Conservation (phyloP, 2,113 vertebrate species). For the Gallinago media region DNA sequence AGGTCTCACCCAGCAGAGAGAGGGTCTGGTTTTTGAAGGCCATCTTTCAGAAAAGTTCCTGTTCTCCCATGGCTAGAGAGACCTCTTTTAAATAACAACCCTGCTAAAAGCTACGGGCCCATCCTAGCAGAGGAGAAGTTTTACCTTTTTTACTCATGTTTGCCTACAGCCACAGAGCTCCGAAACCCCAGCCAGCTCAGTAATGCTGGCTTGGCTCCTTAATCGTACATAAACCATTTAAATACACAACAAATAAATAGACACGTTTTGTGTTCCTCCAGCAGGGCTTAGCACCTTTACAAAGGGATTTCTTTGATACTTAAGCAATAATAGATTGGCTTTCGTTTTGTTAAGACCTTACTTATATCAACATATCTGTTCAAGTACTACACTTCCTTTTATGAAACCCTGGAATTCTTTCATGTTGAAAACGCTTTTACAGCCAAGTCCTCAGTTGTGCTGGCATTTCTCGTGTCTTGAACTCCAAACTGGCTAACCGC, state of each 20-base stretch:
- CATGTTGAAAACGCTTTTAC: slow-evolving; percentile 84
- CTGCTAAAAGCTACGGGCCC: background rate
- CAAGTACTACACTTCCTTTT: slow-evolving; percentile 86
- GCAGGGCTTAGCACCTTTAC: slow-evolving; percentile 57
- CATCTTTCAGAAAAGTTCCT: background rate
- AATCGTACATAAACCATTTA: slow-evolving; percentile 24
- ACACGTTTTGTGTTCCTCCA: slow-evolving; percentile 13
- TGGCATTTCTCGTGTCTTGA: slow-evolving; percentile 66
- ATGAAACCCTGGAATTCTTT: slow-evolving; percentile 87
- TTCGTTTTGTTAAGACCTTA: slow-evolving; percentile 44
- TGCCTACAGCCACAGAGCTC: background rate
- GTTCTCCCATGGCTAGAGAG: background rate
- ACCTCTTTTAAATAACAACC: background rate
- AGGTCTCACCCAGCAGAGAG: background rate
- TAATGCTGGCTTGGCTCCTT: slow-evolving; percentile 51
- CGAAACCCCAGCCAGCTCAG: background rate
- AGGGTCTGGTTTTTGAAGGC: rapidly evolving
- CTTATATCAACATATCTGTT: slow-evolving; percentile 77
- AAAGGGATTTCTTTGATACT: slow-evolving; percentile 60
- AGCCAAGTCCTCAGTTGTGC: slow-evolving; percentile 62
- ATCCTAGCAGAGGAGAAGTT: background rate
- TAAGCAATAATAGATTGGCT: slow-evolving; percentile 56
- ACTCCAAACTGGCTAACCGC: slow-evolving; percentile 66
- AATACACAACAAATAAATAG: slow-evolving; percentile 67
- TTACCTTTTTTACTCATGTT: slow-evolving; percentile 30